phyloP scores from a whole-genome alignment of 1,140 invertebrate genomes.

The Bicyclus anynana region DNA sequence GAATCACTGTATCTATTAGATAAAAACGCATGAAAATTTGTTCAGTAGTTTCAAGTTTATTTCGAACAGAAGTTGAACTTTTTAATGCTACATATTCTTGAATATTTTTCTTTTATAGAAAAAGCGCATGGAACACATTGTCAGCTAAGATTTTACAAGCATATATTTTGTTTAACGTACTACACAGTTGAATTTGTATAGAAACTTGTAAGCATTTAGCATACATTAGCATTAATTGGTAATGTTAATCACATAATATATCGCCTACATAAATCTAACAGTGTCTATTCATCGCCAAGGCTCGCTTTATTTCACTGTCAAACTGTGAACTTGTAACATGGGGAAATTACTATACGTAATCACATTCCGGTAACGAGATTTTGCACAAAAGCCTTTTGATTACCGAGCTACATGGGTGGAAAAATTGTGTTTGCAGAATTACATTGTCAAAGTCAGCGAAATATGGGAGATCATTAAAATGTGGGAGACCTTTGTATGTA shows the following conservation, averaged over 20 bases:
- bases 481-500: too few relatives aligned
- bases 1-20: too few relatives aligned
- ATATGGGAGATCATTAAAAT: neutral
- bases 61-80: too few relatives aligned
- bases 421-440: constrained; percentile 16
- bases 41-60: too few relatives aligned
- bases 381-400: constrained; percentile 26
- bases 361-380: constrained; percentile 25
- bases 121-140: too few relatives aligned
- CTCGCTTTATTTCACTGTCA: constrained; percentile 19
- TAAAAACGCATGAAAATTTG: too few relatives aligned
- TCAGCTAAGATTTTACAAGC: too few relatives aligned
- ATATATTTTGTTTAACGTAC: too few relatives aligned
- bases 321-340: constrained; percentile 18
- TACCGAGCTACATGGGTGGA: constrained; percentile 4
- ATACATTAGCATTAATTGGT: constrained; percentile 16
- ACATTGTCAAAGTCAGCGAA: constrained; percentile 10
- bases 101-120: too few relatives aligned
- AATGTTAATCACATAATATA: constrained; percentile 24
- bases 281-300: constrained; percentile 15
- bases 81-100: too few relatives aligned
- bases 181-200: neutral
- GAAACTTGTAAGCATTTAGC: neutral
- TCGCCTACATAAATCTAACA: constrained; percentile 19
- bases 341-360: constrained; percentile 36